A percentile compares a stretch with the other conserved stretches of the same genome.
phyloP scores from a whole-genome alignment of 2,797 vertebrate genomes.

The Poeciliopsis paucimaculata region DNA sequence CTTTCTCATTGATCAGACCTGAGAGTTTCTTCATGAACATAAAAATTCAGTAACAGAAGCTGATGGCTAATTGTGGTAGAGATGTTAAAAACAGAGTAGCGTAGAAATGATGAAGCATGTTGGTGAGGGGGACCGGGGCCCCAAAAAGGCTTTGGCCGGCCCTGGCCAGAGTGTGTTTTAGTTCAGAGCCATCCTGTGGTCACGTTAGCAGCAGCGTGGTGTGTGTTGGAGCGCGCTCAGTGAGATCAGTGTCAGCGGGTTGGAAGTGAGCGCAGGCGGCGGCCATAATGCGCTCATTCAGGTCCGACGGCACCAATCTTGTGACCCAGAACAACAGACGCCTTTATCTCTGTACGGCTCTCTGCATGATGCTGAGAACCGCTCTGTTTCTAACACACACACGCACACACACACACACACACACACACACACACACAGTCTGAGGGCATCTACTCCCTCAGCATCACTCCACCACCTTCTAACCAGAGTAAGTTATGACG shows the following conservation, averaged over 20 bases:
- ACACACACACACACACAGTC: background rate
- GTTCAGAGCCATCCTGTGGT: background rate
- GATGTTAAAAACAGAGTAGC: no score
- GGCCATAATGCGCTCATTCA: slow-evolving; percentile 72
- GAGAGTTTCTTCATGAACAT: background rate
- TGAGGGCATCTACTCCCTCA: background rate
- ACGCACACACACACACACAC: background rate
- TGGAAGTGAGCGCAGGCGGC: slow-evolving; percentile 52
- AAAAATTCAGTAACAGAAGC: background rate
- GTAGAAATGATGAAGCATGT: no score
- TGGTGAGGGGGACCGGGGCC: no score
- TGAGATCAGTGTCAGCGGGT: slow-evolving; percentile 47
- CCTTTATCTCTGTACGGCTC: slow-evolving; percentile 63
- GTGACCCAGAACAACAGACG: slow-evolving; percentile 72
- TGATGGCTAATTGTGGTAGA: background rate
- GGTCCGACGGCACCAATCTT: slow-evolving; percentile 56
- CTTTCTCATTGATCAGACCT: background rate
- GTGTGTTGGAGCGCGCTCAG: slow-evolving; percentile 22
- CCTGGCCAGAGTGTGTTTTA: background rate
- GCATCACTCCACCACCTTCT: slow-evolving; percentile 6
- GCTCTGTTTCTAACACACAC: slow-evolving; percentile 9
- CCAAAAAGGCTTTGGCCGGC: no score
- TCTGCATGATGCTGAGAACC: slow-evolving; percentile 53
- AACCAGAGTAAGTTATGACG: background rate
- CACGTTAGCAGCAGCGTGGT: background rate